Evolutionary conservation across 2,888 invertebrate genomes (phyloP).

Genomic region (Tenthredo amoena): DNA sequence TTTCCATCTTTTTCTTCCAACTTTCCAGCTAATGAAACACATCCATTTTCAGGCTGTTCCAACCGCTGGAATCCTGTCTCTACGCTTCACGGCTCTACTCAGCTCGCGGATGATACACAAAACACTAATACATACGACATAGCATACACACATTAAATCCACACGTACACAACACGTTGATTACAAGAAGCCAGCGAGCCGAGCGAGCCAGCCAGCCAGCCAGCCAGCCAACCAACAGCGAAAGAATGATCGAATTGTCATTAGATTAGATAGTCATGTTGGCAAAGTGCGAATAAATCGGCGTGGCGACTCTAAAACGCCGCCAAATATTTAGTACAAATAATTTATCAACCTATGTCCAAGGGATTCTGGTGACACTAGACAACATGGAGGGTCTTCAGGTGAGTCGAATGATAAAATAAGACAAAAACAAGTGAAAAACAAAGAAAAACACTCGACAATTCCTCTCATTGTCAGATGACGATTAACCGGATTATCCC

Average conservation of each 20-base stretch:
- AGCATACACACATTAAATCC: not conserved
- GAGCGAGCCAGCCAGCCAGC: not conserved
- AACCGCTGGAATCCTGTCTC: not conserved
- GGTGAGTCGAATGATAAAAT: not conserved
- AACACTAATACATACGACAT: not conserved
- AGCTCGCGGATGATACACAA: not conserved
- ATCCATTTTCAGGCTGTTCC: not conserved
- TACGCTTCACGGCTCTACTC: not conserved
- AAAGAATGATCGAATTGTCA: constrained; percentile 47
- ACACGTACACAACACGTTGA: not conserved
- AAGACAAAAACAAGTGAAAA: not conserved
- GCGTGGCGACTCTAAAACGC: constrained; percentile 5
- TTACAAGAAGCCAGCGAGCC: not conserved
- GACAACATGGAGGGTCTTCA: constrained; percentile 51
- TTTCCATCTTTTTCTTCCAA: not conserved
- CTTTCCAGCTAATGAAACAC: not conserved
- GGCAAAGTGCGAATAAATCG: constrained; percentile 37
- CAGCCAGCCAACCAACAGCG: constrained; percentile 6
- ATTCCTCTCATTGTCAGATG: not conserved
- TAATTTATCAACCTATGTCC: not conserved
- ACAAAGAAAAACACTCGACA: not conserved
- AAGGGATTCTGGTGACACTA: constrained; percentile 31
- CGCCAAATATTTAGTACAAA: constrained; percentile 3
- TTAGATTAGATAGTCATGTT: constrained; percentile 50
- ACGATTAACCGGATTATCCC: not conserved